Base-by-base conservation (phyloP, 1,140 invertebrate species). In the Dysdera silvatica region DNA sequence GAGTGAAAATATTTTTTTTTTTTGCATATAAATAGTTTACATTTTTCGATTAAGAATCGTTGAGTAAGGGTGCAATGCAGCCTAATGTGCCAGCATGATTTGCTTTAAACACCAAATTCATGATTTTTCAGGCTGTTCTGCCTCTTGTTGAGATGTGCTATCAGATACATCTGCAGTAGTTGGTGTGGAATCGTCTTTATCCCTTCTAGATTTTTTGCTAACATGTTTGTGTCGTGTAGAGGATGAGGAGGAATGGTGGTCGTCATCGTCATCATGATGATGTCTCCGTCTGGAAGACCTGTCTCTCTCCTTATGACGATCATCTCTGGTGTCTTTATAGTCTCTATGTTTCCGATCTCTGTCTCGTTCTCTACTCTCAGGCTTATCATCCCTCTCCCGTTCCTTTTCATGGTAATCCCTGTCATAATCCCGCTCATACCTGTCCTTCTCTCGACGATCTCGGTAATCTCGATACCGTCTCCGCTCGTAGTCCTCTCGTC, bases 161-260 rank as follows among this genome's bases (percentile, higher is more conserved):
- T 35, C 45, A 20, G 40, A 53, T 18, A 43, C 52, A 31, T 63
- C 61, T 20, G 32, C 7, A 20, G 26, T 16, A n/a, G 24, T 8
- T 31, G 35, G 40, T 16, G 52, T 10, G 20, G 52, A 20, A 23
- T 68, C 68, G 14, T 69, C 68, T 59, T 69, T 69, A 10, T 69
- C 68, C 32, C 69, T 26, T 56, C 71, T 71, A n/a, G 71, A 69
- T 47, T 68, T 53, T 57, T 72, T 72, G n/a, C n/a, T n/a, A n/a
- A n/a, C n/a, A 3, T 68, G 61, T 48, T 71, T 72, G 35, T 72
- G 71, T 5, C 70, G 40, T n/a, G n/a, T n/a, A n/a, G n/a, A n/a
- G n/a, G n/a, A n/a, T n/a, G n/a, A n/a, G 4, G 70, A 69, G 32
- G 68, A 68, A 48, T 54, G 51, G 45, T 66, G 56, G 4, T 66